Percentiles rank a stretch among this genome's conserved stretches.
Evolutionary conservation across 1,140 invertebrate genomes (phyloP).

Genomic region (Conus betulinus): DNA sequence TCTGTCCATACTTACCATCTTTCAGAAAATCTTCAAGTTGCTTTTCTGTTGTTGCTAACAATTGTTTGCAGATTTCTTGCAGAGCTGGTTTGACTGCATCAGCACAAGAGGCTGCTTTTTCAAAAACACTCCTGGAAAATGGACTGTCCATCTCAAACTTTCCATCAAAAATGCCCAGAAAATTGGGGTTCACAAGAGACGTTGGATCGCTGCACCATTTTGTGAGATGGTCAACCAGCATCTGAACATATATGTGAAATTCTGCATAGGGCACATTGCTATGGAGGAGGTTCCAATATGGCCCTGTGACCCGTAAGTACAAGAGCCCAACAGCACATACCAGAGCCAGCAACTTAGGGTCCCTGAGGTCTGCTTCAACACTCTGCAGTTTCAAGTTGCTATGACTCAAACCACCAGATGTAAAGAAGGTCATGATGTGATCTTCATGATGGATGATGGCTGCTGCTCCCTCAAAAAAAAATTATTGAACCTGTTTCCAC

Average conservation of each 20-base stretch:
- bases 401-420: conserved; percentile 21
- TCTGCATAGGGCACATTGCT: conserved; percentile 10
- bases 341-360: background rate
- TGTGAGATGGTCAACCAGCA: conserved; percentile 24
- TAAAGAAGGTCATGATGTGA: conserved; percentile 40
- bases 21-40: conserved; percentile 44
- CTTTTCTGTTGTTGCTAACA: conserved; percentile 32
- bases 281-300: conserved; percentile 35
- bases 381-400: conserved; percentile 43
- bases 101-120: background rate
- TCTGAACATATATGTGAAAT: conserved; percentile 7
- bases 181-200: background rate
- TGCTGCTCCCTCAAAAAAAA: conserved; percentile 43
- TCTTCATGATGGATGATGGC: conserved; percentile 29
- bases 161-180: conserved; percentile 7
- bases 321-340: background rate
- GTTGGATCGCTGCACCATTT: background rate
- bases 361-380: conserved; percentile 35
- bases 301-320: conserved; percentile 3
- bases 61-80: conserved; percentile 7
- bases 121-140: background rate
- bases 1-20: conserved; percentile 34
- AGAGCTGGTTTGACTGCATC: conserved; percentile 1
- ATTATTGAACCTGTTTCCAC: conserved; percentile 49
- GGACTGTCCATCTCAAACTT: background rate